phyloP scores from a whole-genome alignment of 1,140 invertebrate species.

The Thalassaphorura encarpata region DNA sequence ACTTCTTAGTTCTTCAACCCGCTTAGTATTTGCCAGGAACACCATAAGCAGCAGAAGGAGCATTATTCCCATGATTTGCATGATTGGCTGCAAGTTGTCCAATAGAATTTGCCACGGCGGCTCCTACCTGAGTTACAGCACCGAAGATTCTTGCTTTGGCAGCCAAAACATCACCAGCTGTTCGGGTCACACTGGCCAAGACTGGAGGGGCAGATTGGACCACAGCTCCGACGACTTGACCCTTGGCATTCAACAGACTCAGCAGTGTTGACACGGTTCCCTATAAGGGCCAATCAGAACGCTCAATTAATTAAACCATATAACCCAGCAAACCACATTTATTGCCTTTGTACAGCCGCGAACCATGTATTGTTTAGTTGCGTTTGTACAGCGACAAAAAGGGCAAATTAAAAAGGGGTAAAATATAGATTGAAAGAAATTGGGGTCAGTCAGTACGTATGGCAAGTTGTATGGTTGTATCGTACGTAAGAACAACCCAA shows the following conservation, averaged over 20 bases:
- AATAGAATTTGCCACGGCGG: slow-evolving; percentile 32
- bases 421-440: neutral
- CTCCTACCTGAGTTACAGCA: slow-evolving; percentile 33
- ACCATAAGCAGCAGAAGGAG: slow-evolving; percentile 18
- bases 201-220: slow-evolving; percentile 33
- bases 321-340: too few relatives aligned
- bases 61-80: slow-evolving; percentile 16
- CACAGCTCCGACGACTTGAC: slow-evolving; percentile 32
- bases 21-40: slow-evolving; percentile 26
- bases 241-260: slow-evolving; percentile 33
- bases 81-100: slow-evolving; percentile 27
- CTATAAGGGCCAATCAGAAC: too few relatives aligned
- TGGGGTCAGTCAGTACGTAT: too few relatives aligned
- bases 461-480: too few relatives aligned
- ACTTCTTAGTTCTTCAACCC: neutral
- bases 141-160: slow-evolving; percentile 33
- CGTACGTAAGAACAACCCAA: too few relatives aligned
- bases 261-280: slow-evolving; percentile 33
- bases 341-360: too few relatives aligned
- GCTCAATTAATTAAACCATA: too few relatives aligned
- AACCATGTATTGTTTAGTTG: too few relatives aligned
- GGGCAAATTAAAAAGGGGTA: too few relatives aligned
- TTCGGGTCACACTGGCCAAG: slow-evolving; percentile 30
- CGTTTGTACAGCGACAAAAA: too few relatives aligned
- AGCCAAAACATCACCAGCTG: slow-evolving; percentile 31